Evolutionary conservation across 1,140 invertebrate species (phyloP).

Genomic region (Homarus americanus): DNA sequence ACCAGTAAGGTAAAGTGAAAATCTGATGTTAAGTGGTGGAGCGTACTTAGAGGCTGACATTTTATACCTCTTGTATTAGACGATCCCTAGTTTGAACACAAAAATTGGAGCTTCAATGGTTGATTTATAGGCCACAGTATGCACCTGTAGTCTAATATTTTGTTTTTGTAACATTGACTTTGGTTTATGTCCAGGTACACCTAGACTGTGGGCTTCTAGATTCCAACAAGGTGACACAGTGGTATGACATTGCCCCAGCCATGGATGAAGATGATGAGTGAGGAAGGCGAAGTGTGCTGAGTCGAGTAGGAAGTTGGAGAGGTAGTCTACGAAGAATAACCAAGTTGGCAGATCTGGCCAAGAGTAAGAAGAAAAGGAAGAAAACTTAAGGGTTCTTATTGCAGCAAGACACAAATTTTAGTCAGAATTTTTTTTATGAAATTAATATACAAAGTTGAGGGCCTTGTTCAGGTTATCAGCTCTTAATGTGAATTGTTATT

Average conservation of each 20-base stretch:
- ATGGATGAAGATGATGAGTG: conserved; percentile 73
- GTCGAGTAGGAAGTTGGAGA: conserved; percentile 49
- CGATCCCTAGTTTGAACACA: too few relatives aligned
- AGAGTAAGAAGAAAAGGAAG: conserved; percentile 52
- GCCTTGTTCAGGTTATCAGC: not conserved
- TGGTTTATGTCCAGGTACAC: conserved; percentile 80
- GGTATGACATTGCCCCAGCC: conserved; percentile 86
- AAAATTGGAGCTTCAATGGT: too few relatives aligned
- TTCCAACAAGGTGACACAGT: conserved; percentile 83
- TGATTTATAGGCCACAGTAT: too few relatives aligned
- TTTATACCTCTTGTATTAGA: too few relatives aligned
- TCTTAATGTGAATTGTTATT: too few relatives aligned
- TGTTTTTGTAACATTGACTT: too few relatives aligned
- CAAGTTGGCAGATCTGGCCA: conserved; percentile 33
- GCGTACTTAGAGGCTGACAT: too few relatives aligned
- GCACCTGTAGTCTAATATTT: too few relatives aligned
- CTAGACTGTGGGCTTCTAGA: conserved; percentile 84
- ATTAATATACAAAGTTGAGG: not conserved
- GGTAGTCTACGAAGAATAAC: conserved; percentile 44
- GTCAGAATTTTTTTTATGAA: not conserved
- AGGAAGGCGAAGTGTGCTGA: conserved; percentile 64
- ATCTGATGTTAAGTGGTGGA: too few relatives aligned
- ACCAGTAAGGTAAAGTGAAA: too few relatives aligned
- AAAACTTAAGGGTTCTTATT: not conserved
- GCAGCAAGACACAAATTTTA: not conserved